phyloP scores from a whole-genome alignment of 2,797 vertebrate genomes.

The Melanotaenia nigrans region DNA sequence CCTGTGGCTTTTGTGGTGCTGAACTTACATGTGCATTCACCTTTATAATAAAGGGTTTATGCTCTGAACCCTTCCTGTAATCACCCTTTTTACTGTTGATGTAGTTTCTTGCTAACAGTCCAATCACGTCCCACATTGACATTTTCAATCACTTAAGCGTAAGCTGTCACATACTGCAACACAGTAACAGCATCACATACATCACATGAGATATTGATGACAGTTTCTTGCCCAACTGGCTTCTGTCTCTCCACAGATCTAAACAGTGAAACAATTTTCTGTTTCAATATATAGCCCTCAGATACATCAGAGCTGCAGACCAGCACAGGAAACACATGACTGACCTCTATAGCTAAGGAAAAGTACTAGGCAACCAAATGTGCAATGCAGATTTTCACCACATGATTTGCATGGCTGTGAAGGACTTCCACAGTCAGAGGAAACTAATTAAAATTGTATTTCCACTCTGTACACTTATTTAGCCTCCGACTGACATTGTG shows the following conservation, averaged over 20 bases:
- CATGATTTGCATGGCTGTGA: constrained; percentile 26
- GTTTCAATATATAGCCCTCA: neutral
- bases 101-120: neutral
- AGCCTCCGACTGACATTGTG: constrained; percentile 4
- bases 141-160: neutral
- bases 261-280: neutral
- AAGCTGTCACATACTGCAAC: neutral
- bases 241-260: neutral
- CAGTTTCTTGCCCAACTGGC: too few relatives aligned
- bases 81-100: neutral
- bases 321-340: constrained; percentile 13
- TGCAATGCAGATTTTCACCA: constrained; percentile 50
- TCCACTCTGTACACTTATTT: constrained; percentile 27
- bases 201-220: neutral
- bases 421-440: constrained; percentile 46
- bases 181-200: neutral
- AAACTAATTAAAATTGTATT: constrained; percentile 44
- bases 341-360: constrained; percentile 36
- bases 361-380: constrained; percentile 32
- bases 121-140: neutral
- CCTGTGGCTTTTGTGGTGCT: neutral
- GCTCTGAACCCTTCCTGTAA: neutral
- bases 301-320: neutral
- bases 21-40: constrained; percentile 4
- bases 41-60: neutral